Evolutionary conservation across 2,797 vertebrate species (phyloP), one percentile per base, ranked within the genome.

Genomic region (Brachyrhaphis roseni): DNA sequence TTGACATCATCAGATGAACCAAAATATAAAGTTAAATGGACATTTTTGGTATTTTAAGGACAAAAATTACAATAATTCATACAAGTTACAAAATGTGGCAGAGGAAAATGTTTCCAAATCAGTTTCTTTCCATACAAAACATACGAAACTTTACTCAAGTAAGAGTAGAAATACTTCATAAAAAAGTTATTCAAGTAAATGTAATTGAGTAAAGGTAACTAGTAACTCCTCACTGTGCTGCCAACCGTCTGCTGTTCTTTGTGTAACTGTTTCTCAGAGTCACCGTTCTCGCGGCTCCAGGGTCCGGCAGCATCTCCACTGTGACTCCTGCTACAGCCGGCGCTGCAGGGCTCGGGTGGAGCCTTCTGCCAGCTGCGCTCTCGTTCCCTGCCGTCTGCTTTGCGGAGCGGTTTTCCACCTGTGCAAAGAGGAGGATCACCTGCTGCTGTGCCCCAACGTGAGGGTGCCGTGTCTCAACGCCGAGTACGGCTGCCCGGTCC

Each of bases 401-500:
- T 99, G 98, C 0, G 98, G 98, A 0, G 97, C 98, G 1, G 77
- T 95, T 64, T 99, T 98, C 93, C 98, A 99, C 92, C 96, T 96
- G 93, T 99, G 98, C 92, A 99, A 99, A 87, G 97, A 97, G 86
- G 96, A 97, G 74, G 98, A 98, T 39, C 98, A 99, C 76, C 85
- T 91, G 28, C 90, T 98, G 57, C 95, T 99, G 72, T 99, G 98
- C 78, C 97, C 97, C 8, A 95, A 97, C 0, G 97, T 97, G 53
- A 95, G 96, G 84, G 97, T 98, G 7, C 95, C 97, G 0, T 99
- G 98, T 90, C 94, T 99, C 85, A 99, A 99, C 4, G 95, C 95
- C 0, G 89, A 78, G 3, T 98, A 96, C 0, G 98, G 98, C 83
- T 99, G 98, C 86, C 97, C 97, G 0, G 92, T 97, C 26, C 96